These are phyloP conservation scores for Scopus umbretta DNA, from an alignment of 2,113 vertebrate genomes.

Conservation along the genomic window DNA sequence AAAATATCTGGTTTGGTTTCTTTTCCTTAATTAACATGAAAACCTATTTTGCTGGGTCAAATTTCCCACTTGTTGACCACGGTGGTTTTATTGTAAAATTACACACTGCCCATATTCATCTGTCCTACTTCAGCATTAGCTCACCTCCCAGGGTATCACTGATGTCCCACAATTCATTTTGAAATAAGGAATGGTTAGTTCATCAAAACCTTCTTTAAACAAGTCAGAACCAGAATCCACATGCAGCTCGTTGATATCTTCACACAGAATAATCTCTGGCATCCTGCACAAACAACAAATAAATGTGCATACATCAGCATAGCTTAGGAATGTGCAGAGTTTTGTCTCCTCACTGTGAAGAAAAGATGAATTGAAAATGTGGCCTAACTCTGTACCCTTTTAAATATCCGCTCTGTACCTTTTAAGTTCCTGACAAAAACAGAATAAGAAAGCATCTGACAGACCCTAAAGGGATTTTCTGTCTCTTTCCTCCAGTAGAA, in stretches of 20 bases:
- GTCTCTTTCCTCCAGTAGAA: not conserved
- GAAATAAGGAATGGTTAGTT: not conserved
- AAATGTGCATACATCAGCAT: not conserved
- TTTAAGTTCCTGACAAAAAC: not conserved
- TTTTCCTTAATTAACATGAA: not conserved
- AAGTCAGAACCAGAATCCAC: not conserved
- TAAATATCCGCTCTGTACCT: not conserved
- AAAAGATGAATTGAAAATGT: not conserved
- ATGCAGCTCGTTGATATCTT: not conserved
- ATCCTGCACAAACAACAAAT: not conserved
- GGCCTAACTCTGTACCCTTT: not conserved
- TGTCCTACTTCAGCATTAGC: not conserved
- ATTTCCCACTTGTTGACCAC: not conserved
- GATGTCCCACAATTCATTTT: not conserved
- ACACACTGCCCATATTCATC: not conserved
- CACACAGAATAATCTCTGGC: not conserved
- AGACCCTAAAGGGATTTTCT: not conserved
- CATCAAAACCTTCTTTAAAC: not conserved
- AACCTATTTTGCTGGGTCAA: not conserved
- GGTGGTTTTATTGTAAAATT: not conserved
- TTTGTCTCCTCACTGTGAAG: not conserved
- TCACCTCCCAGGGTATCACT: not conserved
- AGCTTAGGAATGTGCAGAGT: not conserved
- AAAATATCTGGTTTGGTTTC: constrained; percentile 70
- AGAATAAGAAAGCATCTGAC: not conserved